Evolutionary conservation across 2,113 vertebrate species (phyloP).

Genomic region (Eonycteris spelaea): DNA sequence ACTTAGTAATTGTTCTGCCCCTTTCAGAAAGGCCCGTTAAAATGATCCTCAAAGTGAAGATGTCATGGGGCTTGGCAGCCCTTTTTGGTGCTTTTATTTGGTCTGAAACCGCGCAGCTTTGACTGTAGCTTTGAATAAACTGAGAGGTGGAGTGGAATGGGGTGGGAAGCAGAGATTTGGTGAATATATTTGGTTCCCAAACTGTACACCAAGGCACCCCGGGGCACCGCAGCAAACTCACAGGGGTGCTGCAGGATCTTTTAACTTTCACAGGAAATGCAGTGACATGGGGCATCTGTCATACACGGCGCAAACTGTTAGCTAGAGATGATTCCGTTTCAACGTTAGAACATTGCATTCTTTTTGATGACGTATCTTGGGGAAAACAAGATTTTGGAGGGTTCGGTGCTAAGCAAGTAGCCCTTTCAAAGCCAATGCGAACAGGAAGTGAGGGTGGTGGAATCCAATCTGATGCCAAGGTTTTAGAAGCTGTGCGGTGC

Average conservation of each 20-base stretch:
- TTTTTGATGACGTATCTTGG: not conserved
- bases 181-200: not conserved
- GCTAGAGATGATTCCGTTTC: not conserved
- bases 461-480: not conserved
- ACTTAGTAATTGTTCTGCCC: not conserved
- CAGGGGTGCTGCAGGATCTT: not conserved
- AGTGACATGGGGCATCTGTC: not conserved
- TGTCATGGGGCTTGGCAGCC: not conserved
- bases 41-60: not conserved
- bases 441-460: not conserved
- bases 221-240: not conserved
- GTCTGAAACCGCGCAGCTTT: not conserved
- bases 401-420: not conserved
- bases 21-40: not conserved
- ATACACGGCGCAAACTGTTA: not conserved
- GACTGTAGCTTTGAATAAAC: not conserved
- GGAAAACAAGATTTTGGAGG: not conserved
- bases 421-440: not conserved
- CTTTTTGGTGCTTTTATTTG: constrained; percentile 1
- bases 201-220: not conserved
- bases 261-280: not conserved
- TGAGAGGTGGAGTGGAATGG: not conserved
- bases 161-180: not conserved
- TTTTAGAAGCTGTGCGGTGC: not conserved
- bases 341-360: not conserved